Base-by-base conservation (phyloP, 2,888 invertebrate species). In the Monopis laevigella region DNA sequence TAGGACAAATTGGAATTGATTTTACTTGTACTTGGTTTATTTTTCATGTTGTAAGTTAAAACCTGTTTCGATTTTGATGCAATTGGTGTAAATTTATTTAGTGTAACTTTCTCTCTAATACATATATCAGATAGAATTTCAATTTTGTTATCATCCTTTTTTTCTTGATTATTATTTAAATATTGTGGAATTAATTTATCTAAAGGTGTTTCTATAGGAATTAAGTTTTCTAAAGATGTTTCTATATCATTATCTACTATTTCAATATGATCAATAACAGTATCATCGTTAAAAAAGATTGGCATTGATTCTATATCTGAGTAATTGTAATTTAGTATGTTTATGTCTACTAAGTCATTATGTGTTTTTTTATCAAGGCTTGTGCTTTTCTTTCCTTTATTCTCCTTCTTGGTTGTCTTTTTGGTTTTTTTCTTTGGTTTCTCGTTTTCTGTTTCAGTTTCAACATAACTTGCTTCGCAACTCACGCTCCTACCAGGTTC, bases 361-460 rank as follows among this genome's bases (percentile, higher is more conserved):
- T 24, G 24, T 36, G 24, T 24, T 42, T 27, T 27, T 42, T 26
- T 40, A 24, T 24, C 10, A 7, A 10, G 6, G 14, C 29, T 36
- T 35, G 18, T 24, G 27, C 40, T 34, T 43, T 40, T 32, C 21
- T 21, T 43, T 18, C 35, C 40, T 40, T 43, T 26, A 40, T 34
- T 34, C 24, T 41, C 44, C 45, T 19, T 48, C 48, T 28, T 47
- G 38, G 7, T 45, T 24, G 17, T 48, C 47, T 39, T 48, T 45
- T 12, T 48, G 43, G 44, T 48, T 48, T 35, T 34, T 45, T 39
- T 48, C 47, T 40, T 39, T 45, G 41, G 43, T 48, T 40, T 45
- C 42, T n/a, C n/a, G n/a, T n/a, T n/a, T n/a, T n/a, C n/a, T n/a
- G n/a, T n/a, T n/a, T 45, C 46, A 17, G 28, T 44, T 21, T 40